Conservation (phyloP, 2,113 vertebrate species). For the Zosterops hypoxanthus region DNA sequence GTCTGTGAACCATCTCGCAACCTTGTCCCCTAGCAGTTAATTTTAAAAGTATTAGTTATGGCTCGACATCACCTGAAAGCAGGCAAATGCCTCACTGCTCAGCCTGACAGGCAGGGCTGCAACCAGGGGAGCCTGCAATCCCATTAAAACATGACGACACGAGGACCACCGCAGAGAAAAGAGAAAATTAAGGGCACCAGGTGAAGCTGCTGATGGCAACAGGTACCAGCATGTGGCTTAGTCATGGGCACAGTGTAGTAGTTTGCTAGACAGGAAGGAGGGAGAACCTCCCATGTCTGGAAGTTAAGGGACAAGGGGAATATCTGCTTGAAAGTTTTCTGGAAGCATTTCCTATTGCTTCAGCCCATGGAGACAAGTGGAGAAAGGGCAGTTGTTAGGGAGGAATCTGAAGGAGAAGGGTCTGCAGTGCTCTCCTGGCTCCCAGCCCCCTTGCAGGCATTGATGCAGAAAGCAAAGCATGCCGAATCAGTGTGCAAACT, state of each 20-base stretch:
- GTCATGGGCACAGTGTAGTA: neutral
- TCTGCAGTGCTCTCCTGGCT: neutral
- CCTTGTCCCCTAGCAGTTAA: neutral
- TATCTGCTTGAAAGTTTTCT: neutral
- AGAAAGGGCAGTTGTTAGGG: neutral
- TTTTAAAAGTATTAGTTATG: constrained; percentile 3
- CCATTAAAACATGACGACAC: accelerated
- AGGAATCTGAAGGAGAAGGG: neutral
- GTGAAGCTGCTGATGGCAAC: neutral
- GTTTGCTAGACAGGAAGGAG: neutral
- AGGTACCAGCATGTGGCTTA: neutral
- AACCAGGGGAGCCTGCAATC: neutral
- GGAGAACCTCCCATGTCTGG: neutral
- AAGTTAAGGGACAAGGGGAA: neutral
- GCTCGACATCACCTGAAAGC: neutral
- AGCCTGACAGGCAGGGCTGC: neutral
- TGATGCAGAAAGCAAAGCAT: neutral
- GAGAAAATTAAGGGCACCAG: neutral
- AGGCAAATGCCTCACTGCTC: neutral
- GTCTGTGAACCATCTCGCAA: neutral
- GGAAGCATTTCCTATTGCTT: neutral
- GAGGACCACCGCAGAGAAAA: accelerated
- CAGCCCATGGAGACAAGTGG: neutral
- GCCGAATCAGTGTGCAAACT: neutral
- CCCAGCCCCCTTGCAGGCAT: neutral